A percentile compares a stretch with the other conserved stretches of the same genome.
Conservation (phyloP, 2,888 invertebrate species). For the Aricia artaxerxes region DNA sequence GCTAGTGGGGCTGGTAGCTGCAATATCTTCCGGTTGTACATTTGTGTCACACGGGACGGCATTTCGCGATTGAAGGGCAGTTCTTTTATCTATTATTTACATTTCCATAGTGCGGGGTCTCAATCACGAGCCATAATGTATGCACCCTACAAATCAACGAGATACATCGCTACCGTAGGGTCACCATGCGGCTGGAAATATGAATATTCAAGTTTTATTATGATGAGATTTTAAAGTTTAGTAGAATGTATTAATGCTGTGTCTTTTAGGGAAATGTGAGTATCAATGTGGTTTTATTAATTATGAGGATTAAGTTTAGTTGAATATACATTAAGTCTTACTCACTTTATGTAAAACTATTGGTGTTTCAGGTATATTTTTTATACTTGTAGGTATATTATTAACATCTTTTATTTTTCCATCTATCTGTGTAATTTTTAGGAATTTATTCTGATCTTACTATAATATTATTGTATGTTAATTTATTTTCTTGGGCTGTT, state of each 20-base stretch:
- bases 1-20: background rate
- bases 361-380: no score
- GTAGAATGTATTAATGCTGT: background rate
- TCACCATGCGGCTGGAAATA: conserved; percentile 7
- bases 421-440: no score
- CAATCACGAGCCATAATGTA: conserved; percentile 47
- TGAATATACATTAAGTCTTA: no score
- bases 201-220: background rate
- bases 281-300: no score
- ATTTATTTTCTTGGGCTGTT: no score
- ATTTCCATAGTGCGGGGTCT: conserved; percentile 38
- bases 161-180: conserved; percentile 27
- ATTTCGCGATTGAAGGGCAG: conserved; percentile 2
- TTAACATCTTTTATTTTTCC: no score
- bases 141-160: conserved; percentile 41
- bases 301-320: no score
- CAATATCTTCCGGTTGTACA: background rate
- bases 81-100: conserved; percentile 29
- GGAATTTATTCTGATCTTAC: no score
- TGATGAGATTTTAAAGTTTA: background rate
- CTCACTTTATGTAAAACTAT: no score
- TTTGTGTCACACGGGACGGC: conserved; percentile 3
- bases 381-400: no score
- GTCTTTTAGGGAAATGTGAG: background rate
- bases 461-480: no score